Conservation (phyloP, 1,140 invertebrate species). For the Calephelis nemesis region DNA sequence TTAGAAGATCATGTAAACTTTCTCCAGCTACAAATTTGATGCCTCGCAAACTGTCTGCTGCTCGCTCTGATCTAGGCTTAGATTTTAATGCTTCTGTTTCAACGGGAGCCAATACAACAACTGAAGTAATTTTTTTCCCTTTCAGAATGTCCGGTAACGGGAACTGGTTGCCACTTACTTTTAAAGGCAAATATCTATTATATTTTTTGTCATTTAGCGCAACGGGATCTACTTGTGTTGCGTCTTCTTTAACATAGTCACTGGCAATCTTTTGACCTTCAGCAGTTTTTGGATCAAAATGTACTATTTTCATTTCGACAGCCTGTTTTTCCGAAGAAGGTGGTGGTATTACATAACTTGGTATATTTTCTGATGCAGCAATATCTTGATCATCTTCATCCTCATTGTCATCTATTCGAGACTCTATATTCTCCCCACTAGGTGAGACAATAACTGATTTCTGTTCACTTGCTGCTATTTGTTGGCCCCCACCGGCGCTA, state of each 20-base stretch:
- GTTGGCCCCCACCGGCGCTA: constrained; percentile 85
- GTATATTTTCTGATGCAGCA: constrained; percentile 67
- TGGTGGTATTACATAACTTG: constrained; percentile 68
- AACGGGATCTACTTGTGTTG: constrained; percentile 86
- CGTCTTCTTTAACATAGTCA: constrained; percentile 85
- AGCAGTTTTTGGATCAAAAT: constrained; percentile 86
- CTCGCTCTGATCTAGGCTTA: constrained; percentile 68
- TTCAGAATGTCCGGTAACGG: constrained; percentile 87
- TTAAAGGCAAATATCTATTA: constrained; percentile 89
- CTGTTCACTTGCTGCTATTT: constrained; percentile 84
- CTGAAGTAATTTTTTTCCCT: constrained; percentile 87
- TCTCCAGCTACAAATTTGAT: constrained; percentile 84
- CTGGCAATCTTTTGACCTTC: constrained; percentile 86
- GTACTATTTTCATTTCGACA: constrained; percentile 91
- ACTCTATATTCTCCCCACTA: constrained; percentile 80
- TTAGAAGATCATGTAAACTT: constrained; percentile 86
- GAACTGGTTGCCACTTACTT: constrained; percentile 90
- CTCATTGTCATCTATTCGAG: constrained; percentile 77
- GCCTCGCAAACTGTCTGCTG: constrained; percentile 77
- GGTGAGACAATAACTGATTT: constrained; percentile 82
- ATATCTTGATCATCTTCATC: constrained; percentile 70
- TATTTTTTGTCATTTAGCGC: constrained; percentile 86
- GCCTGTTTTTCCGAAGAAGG: constrained; percentile 76
- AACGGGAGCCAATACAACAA: constrained; percentile 90
- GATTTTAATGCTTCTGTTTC: constrained; percentile 81